phyloP scores from a whole-genome alignment of 2,888 invertebrate species.

The Clepsis dumicolana region DNA sequence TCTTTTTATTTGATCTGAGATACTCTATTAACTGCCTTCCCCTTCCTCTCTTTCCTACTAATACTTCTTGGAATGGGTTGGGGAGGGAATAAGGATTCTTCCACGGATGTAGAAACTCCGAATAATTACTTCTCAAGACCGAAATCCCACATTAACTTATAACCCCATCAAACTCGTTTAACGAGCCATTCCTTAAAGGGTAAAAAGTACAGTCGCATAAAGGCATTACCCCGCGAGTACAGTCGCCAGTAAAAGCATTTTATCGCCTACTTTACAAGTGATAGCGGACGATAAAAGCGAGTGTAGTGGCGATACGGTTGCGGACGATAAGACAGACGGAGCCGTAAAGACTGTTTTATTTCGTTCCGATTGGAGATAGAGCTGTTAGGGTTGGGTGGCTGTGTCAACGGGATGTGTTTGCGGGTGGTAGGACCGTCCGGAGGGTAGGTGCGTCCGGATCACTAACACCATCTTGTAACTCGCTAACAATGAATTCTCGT shows the following conservation, averaged over 20 bases:
- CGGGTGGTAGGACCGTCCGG: too few relatives aligned
- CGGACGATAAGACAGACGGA: conserved; percentile 48
- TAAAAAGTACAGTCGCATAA: conserved; percentile 36
- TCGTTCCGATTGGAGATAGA: conserved; percentile 53
- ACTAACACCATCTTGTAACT: too few relatives aligned
- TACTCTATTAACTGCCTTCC: too few relatives aligned
- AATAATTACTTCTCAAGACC: not conserved
- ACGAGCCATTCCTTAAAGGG: conserved; percentile 2
- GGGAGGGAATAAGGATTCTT: too few relatives aligned
- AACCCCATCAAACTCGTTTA: conserved; percentile 10
- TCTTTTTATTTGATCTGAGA: too few relatives aligned
- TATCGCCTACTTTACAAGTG: conserved; percentile 53
- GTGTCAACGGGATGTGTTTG: conserved; percentile 7
- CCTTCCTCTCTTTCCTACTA: too few relatives aligned
- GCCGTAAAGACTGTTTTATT: conserved; percentile 51
- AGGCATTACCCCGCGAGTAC: conserved; percentile 32
- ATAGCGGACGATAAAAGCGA: conserved; percentile 50
- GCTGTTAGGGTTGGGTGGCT: conserved; percentile 29
- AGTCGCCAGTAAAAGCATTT: conserved; percentile 49
- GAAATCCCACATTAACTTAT: conserved; percentile 7
- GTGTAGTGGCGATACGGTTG: conserved; percentile 47
- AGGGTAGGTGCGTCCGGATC: too few relatives aligned
- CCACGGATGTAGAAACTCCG: not conserved
- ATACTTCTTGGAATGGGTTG: too few relatives aligned
- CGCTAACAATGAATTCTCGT: too few relatives aligned